Evolutionary conservation across 1,140 invertebrate genomes (phyloP), one percentile per base, ranked within the genome.

Genomic region (honey bee (Apis mellifera)): DNA sequence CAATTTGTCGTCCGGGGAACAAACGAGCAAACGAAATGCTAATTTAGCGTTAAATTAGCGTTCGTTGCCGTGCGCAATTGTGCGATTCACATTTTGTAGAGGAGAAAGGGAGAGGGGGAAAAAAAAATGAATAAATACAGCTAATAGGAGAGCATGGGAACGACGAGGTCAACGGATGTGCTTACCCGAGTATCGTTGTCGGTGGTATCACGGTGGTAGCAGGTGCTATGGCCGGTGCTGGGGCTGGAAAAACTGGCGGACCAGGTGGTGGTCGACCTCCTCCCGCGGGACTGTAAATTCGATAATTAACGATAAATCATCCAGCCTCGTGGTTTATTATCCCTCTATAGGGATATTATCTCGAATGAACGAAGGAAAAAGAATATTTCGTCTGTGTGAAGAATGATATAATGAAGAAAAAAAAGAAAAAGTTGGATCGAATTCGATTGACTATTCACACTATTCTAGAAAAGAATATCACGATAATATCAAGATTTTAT

Each of bases 191-290:
- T 79, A 93, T 91, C 60, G 91, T 92, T 17, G 86, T 92, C 48
- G 91, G 86, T 57, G 93, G 90, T 89, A 93, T 90, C 66, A 90
- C 90, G 64, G 92, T 85, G 50, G 91, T 81, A 32, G 89, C 82
- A 75, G 93, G 90, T 76, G 88, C 81, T n/a, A 93, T 93, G 26
- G 93, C 86, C 13, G 93, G 86, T 1, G 92, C 80, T 32, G 93
- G 88, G 26, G 93, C 93, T 17, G 93, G 93, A 84, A 94, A 94
- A 71, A 94, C 93, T 76, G 94, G 94, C 26, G 94, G 94, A 82
- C 94, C 93, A 72, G 93, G 94, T 79, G 93, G 93, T 23, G 94
- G 91, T 66, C 93, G 86, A 42, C 93, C 93, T 78, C 89, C 90
- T 69, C 90, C 92, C 50, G 87, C 89, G 21, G 92, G 89, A 66